Base-by-base conservation (phyloP, 2,888 invertebrate genomes). In the Protonemura montana region DNA sequence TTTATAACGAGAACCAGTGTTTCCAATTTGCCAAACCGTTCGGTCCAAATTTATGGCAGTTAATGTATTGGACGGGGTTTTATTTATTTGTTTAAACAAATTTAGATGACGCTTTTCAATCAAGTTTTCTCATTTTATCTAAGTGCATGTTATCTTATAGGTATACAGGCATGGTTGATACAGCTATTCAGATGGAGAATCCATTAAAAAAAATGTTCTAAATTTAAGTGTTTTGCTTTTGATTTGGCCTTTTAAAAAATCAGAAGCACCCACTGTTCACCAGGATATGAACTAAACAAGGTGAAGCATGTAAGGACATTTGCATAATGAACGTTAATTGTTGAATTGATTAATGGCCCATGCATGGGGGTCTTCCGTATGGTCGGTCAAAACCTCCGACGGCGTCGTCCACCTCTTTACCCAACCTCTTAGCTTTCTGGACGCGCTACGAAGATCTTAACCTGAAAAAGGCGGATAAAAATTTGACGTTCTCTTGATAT, bases 381-480 rank as follows among this genome's bases (percentile, higher is more conserved):
- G 28, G 81, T n/a, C 81, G 30, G 21, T 10, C 35, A 35, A 35
- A 10, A 3, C 59, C 13, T 13, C 59, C 59, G 1, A 59, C 59
- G 16, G 13, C 3, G 1, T 3, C 59, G 21, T 59, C 59, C 80
- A 80, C 28, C 28, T 80, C 26, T 80, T 26, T 28, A 80, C 80
- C 59, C 41, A 41, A 21, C 16, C 59, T 3, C 3, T 2, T 21
- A 21, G 16, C 59, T n/a, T 21, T 59, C 59, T 59, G 2, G 21
- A 59, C 3, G 59, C n/a, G 59, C 59, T 1, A 59, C 6, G 21
- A 59, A 59, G 59, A 59, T 59, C 59, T 25, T 27, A 84, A 84
- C 84, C 59, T 27, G 84, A 76, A 84, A 84, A 84, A 76, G 84
- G 84, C 84, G 84, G 84, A 25, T 29, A 29, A 59, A 21, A 84